These are phyloP conservation scores for Microctenopoma lineatum DNA, from an alignment of 2,797 vertebrate genomes.

Conservation along the genomic window DNA sequence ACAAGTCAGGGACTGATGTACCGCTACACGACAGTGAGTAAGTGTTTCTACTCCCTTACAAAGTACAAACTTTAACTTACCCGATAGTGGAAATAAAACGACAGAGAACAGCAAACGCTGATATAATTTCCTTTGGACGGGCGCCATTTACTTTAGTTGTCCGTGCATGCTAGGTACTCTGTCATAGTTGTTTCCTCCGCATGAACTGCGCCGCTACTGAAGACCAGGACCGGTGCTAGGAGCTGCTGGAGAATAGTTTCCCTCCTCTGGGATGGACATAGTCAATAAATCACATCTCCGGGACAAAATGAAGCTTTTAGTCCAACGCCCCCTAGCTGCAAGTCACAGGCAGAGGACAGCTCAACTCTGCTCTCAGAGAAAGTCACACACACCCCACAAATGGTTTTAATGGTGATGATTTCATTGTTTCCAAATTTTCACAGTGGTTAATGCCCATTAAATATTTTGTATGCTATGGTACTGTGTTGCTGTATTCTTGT, in stretches of 20 bases:
- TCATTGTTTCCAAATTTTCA: too few species aligned
- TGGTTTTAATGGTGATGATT: too few species aligned
- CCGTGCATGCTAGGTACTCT: slow-evolving; percentile 76
- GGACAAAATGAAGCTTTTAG: not conserved
- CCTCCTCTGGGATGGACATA: slow-evolving; percentile 58
- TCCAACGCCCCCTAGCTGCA: slow-evolving; percentile 57
- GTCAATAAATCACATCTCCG: slow-evolving; percentile 9
- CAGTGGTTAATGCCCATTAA: too few species aligned
- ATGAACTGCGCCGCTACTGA: slow-evolving; percentile 59
- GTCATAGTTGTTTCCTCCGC: slow-evolving; percentile 58
- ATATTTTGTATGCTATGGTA: too few species aligned
- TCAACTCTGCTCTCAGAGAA: too few species aligned
- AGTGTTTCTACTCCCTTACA: not conserved
- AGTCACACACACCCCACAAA: too few species aligned
- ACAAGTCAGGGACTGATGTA: too few species aligned
- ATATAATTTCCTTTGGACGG: slow-evolving; percentile 73
- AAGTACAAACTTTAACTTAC: slow-evolving; percentile 66
- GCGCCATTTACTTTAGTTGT: slow-evolving; percentile 83
- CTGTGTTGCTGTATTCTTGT: too few species aligned
- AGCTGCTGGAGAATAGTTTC: slow-evolving; percentile 53
- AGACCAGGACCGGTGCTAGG: slow-evolving; percentile 22
- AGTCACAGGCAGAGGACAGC: not conserved
- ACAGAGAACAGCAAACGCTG: slow-evolving; percentile 78
- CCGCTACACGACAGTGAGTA: too few species aligned
- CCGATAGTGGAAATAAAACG: slow-evolving; percentile 80